These are phyloP conservation scores for Troglohyphantes excavatus DNA, from an alignment of 2,888 invertebrate genomes.

Conservation along the genomic window DNA sequence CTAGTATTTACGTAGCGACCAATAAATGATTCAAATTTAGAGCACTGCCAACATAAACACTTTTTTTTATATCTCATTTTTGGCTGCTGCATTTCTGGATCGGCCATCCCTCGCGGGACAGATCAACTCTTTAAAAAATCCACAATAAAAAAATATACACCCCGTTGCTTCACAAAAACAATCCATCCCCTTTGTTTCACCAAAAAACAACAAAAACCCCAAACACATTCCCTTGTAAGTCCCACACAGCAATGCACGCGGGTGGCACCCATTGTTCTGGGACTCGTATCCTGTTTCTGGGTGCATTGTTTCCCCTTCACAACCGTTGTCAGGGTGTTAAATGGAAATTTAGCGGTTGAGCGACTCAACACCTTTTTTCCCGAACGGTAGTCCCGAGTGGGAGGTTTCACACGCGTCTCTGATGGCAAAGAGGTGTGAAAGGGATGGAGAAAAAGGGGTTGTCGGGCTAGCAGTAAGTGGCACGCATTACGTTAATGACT, in stretches of 20 bases:
- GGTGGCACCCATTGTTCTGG: conserved; percentile 4
- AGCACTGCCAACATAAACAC: no score
- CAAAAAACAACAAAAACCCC: background rate
- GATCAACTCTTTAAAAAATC: no score
- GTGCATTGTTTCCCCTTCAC: conserved; percentile 36
- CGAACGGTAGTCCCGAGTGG: background rate
- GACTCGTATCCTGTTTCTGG: conserved; percentile 59
- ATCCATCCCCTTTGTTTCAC: background rate
- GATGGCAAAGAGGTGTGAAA: conserved; percentile 33
- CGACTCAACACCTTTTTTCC: conserved; percentile 39
- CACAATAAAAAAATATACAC: no score
- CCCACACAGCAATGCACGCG: background rate
- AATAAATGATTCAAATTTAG: no score
- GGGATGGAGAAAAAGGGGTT: background rate
- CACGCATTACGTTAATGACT: conserved; percentile 42
- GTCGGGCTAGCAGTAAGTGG: background rate
- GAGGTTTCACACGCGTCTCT: no score
- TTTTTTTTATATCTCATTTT: no score
- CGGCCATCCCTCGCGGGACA: no score
- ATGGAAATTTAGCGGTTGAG: conserved; percentile 66
- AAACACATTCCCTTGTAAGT: background rate
- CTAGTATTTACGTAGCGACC: no score
- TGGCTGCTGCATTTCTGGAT: no score
- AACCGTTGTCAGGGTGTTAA: conserved; percentile 70
- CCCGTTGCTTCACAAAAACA: no score